Evolutionary conservation across 2,888 invertebrate species (phyloP), one percentile per base, ranked within the genome.

Genomic region (Macaria liturata): DNA sequence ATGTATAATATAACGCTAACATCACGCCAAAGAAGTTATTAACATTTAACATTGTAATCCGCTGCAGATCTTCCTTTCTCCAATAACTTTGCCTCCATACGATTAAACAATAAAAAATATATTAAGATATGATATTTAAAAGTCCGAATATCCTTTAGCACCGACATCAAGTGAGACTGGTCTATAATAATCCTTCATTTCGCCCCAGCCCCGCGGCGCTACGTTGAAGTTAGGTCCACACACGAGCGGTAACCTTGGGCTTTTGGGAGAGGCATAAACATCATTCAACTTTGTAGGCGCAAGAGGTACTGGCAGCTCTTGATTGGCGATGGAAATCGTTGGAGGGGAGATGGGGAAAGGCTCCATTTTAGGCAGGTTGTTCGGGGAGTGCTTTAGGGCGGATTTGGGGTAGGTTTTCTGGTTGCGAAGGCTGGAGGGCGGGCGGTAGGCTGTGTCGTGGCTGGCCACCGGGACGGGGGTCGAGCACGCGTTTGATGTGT

Each of bases 201-300:
- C 93, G 9, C 94, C 94, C 96, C 97, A 97, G 0, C 97, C 97
- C 39, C 97, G 93, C 4, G 97, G 95, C 39, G 96, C 96, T 0
- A 96, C 96, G 72, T 97, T 97, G 84, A 96, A 97, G 74, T 96
- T 96, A 32, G 93, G 93, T 43, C 93, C 89, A 66, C 77, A 84
- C 54, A 89, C 87, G 40, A 91, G 69, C 1, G 89, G 86, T 49
- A 88, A 55, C 8, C 88, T 76, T 3, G 88, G 88, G 61, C 89
- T 87, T 63, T 86, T 85, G 1, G 91, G 90, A 3, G 91, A 78
- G 9, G 92, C 88, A 59, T 88, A 91, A 0, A 91, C 90, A 68
- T 91, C 91, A 57, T 91, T 92, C 49, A 92, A 54, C 67, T 91
- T 92, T 0, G 90, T 92, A 0, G 91, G 90, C 1, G 91, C 88